Conservation (phyloP, 2,113 vertebrate species). For the Melospiza georgiana region DNA sequence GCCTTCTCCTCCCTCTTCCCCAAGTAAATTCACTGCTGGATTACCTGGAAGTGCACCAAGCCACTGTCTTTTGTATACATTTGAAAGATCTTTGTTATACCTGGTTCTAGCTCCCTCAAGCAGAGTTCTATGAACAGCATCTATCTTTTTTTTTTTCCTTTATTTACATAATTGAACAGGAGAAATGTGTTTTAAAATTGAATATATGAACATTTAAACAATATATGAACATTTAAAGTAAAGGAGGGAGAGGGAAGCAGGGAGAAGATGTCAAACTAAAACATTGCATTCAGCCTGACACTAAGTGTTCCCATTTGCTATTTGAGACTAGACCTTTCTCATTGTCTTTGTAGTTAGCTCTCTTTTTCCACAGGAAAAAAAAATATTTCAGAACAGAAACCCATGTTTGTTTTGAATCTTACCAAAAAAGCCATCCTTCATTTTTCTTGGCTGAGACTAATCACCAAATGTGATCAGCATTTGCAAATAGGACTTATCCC, state of each 20-base stretch:
- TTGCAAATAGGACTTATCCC: not conserved
- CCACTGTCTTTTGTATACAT: not conserved
- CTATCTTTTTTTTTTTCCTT: not conserved
- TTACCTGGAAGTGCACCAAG: not conserved
- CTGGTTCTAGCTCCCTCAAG: not conserved
- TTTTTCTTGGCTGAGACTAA: constrained; percentile 11
- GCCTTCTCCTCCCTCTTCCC: not conserved
- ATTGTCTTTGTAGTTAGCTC: not conserved
- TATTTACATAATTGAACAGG: not conserved
- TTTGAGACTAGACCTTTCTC: not conserved
- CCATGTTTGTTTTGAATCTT: constrained; percentile 3
- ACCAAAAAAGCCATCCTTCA: not conserved
- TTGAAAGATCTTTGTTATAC: not conserved
- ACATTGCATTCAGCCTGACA: not conserved
- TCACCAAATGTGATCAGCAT: constrained; percentile 36
- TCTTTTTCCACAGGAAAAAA: not conserved
- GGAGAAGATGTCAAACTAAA: not conserved
- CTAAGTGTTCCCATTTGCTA: not conserved
- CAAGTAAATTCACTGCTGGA: not conserved
- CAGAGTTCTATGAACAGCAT: not conserved
- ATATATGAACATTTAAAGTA: not conserved
- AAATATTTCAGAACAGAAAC: not conserved
- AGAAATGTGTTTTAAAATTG: not conserved
- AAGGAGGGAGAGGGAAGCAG: not conserved
- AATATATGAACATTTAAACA: not conserved